These are phyloP conservation scores for Artemia franciscana DNA, from an alignment of 1,140 invertebrate genomes.

Conservation along the genomic window DNA sequence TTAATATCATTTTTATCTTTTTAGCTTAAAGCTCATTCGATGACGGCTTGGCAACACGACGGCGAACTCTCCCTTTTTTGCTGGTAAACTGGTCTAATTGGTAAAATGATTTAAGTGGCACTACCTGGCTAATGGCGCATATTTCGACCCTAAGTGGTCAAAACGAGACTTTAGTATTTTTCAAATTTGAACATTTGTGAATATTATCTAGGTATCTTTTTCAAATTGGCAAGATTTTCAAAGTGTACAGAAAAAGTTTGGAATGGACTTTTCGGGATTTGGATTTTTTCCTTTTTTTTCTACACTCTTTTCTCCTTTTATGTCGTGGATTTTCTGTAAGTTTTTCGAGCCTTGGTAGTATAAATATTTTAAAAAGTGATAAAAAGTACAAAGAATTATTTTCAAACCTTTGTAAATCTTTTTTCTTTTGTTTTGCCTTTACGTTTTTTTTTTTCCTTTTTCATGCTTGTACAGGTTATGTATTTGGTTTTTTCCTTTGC, in stretches of 20 bases:
- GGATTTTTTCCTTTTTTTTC: neutral
- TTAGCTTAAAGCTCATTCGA: constrained; percentile 40
- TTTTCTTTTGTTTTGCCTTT: neutral
- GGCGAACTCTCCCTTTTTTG: constrained; percentile 45
- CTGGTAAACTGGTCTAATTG: too few relatives aligned
- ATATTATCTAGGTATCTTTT: neutral
- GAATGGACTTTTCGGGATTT: neutral
- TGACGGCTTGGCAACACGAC: constrained; percentile 38
- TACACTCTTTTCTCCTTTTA: too few relatives aligned
- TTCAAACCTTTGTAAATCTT: neutral
- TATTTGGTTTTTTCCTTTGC: too few relatives aligned
- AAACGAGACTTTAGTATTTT: too few relatives aligned
- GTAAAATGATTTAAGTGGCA: too few relatives aligned
- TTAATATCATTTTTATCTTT: too few relatives aligned
- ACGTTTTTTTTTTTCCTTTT: too few relatives aligned
- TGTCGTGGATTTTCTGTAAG: neutral
- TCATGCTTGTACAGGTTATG: too few relatives aligned
- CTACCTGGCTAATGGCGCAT: too few relatives aligned
- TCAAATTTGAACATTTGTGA: neutral
- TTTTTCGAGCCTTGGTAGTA: neutral
- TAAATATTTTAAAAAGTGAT: neutral
- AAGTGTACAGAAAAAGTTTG: too few relatives aligned
- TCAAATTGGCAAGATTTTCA: neutral
- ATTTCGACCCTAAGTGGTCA: too few relatives aligned
- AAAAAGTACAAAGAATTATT: neutral